Conservation (phyloP, 2,888 invertebrate species). For the Abrostola triplasia region DNA sequence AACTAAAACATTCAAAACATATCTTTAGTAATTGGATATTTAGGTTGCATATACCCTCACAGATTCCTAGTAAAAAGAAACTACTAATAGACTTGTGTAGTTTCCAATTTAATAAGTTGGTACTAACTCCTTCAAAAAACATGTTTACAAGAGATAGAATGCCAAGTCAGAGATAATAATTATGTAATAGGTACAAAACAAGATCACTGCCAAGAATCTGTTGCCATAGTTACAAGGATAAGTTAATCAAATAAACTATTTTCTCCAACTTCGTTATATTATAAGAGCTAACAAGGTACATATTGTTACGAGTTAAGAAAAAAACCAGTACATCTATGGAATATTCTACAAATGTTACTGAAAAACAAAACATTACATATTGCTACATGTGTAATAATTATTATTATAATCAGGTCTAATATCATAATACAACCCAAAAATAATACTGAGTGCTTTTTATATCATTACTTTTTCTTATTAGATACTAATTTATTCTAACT, state of each 20-base stretch:
- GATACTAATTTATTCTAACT: background rate
- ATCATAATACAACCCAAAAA: no score
- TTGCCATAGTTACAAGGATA: slow-evolving; percentile 28
- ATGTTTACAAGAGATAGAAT: slow-evolving; percentile 15
- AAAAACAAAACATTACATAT: background rate
- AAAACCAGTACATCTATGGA: background rate
- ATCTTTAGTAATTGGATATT: no score
- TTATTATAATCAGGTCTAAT: background rate
- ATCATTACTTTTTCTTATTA: background rate
- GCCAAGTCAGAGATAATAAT: slow-evolving; percentile 25
- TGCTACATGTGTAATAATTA: background rate
- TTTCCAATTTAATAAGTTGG: slow-evolving; percentile 20
- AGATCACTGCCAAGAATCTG: slow-evolving; percentile 26
- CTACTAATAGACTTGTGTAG: no score
- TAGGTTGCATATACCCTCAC: no score
- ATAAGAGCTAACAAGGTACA: background rate
- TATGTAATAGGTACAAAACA: slow-evolving; percentile 33
- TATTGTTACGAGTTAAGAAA: background rate
- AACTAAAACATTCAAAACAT: no score
- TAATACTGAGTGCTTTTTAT: no score
- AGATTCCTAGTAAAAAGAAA: slow-evolving; percentile 13
- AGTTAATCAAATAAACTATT: slow-evolving; percentile 5
- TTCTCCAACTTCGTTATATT: background rate
- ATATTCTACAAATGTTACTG: background rate
- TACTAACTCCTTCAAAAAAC: slow-evolving; percentile 19